These are phyloP conservation scores for Stramonita haemastoma DNA, from an alignment of 2,888 invertebrate species.

Conservation along the genomic window DNA sequence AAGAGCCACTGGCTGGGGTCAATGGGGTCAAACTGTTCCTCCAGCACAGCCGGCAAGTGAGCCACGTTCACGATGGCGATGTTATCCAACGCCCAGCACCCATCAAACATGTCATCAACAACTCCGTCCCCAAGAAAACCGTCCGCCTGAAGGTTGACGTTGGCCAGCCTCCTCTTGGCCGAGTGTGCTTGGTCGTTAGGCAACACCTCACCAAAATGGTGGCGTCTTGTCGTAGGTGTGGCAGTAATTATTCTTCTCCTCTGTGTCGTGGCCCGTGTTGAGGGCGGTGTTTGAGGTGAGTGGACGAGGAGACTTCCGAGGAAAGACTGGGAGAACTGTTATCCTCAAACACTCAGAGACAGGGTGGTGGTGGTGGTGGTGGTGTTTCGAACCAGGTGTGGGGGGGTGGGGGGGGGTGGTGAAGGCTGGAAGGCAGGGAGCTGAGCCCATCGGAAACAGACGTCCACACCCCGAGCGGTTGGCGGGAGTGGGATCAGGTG, in stretches of 20 bases:
- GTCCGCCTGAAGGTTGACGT: not conserved
- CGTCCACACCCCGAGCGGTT: not conserved
- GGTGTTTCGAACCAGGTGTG: not conserved
- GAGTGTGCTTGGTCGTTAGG: not conserved
- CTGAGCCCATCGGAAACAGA: constrained; percentile 36
- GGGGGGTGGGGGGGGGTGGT: not conserved
- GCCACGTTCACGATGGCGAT: constrained; percentile 75
- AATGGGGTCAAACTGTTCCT: constrained; percentile 77
- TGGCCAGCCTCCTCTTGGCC: no score
- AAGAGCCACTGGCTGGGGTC: constrained; percentile 77
- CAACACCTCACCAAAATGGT: not conserved
- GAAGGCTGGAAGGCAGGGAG: not conserved
- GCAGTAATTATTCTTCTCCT: not conserved
- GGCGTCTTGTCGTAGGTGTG: constrained; percentile 9
- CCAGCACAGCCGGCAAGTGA: constrained; percentile 65
- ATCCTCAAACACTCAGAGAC: not conserved
- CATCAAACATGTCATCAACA: constrained; percentile 48
- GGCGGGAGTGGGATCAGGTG: constrained; percentile 73
- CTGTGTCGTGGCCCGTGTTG: not conserved
- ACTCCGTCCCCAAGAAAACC: constrained; percentile 1
- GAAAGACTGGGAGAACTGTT: not conserved
- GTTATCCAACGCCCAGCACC: constrained; percentile 78
- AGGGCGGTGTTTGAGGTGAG: not conserved
- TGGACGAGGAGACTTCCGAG: not conserved
- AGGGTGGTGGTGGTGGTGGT: not conserved